Evolutionary conservation across 2,888 invertebrate species (phyloP).

Genomic region (Rhagonycha fulva): DNA sequence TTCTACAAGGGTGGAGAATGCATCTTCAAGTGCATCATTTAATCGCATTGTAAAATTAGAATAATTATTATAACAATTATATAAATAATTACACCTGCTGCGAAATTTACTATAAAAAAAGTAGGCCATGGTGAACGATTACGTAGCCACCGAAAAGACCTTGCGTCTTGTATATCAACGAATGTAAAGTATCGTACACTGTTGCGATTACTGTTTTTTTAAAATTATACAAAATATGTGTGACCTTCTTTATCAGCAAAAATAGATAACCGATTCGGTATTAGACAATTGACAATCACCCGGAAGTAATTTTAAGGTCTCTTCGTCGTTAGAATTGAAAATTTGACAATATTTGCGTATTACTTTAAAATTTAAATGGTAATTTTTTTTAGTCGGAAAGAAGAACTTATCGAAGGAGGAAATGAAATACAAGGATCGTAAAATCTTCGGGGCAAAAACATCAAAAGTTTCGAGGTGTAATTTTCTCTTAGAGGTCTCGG

Average conservation of each 20-base stretch:
- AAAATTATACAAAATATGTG: not conserved
- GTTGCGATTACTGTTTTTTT: conserved; percentile 5
- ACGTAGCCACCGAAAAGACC: conserved; percentile 45
- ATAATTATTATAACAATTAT: conserved; percentile 15
- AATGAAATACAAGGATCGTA: too few species aligned
- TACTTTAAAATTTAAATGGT: not conserved
- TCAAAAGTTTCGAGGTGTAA: too few species aligned
- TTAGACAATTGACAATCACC: not conserved
- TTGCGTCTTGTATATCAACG: conserved; percentile 38
- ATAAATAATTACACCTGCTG: conserved; percentile 35
- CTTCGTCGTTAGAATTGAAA: not conserved
- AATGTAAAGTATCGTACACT: conserved; percentile 19
- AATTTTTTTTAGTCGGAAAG: too few species aligned
- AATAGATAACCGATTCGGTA: not conserved
- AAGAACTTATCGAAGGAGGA: too few species aligned
- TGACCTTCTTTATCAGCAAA: not conserved
- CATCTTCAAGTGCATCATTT: not conserved
- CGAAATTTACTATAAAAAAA: conserved; percentile 39
- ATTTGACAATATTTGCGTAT: not conserved
- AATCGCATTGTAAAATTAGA: not conserved
- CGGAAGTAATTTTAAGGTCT: not conserved
- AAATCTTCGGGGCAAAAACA: too few species aligned
- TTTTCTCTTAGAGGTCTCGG: too few species aligned
- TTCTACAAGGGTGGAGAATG: not conserved
- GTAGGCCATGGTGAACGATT: conserved; percentile 54